Percentiles rank a stretch among this genome's conserved stretches.
phyloP scores from a whole-genome alignment of 2,888 invertebrate species.

The Salticus scenicus region DNA sequence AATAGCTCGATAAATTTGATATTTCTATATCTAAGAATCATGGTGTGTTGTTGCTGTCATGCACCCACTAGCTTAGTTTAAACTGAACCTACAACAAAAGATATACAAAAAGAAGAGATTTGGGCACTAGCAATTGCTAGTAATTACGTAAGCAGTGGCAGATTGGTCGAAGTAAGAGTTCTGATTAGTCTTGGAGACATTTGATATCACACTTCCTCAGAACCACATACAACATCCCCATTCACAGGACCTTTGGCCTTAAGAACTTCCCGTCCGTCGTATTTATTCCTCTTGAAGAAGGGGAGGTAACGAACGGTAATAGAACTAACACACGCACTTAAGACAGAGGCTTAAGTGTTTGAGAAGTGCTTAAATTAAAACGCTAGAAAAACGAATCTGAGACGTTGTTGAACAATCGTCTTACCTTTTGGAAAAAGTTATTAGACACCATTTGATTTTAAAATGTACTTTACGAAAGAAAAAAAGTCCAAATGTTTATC shows the following conservation, averaged over 20 bases:
- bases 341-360: no score
- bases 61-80: background rate
- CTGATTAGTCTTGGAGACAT: constrained; percentile 29
- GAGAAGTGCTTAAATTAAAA: no score
- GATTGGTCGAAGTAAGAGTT: constrained; percentile 2
- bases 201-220: constrained; percentile 65
- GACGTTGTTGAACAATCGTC: no score
- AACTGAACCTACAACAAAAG: background rate
- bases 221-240: constrained; percentile 52
- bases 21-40: background rate
- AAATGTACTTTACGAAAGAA: no score
- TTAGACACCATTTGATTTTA: no score
- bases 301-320: background rate
- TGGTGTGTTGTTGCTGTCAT: background rate
- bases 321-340: background rate
- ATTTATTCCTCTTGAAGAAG: constrained; percentile 24
- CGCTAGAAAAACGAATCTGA: no score
- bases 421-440: no score
- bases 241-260: constrained; percentile 67
- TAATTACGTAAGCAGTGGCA: background rate
- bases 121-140: background rate
- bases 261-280: constrained; percentile 57
- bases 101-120: no score
- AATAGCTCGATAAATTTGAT: background rate
- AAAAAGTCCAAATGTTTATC: no score